phyloP scores from a whole-genome alignment of 2,797 vertebrate genomes.

The Fundulus diaphanus region DNA sequence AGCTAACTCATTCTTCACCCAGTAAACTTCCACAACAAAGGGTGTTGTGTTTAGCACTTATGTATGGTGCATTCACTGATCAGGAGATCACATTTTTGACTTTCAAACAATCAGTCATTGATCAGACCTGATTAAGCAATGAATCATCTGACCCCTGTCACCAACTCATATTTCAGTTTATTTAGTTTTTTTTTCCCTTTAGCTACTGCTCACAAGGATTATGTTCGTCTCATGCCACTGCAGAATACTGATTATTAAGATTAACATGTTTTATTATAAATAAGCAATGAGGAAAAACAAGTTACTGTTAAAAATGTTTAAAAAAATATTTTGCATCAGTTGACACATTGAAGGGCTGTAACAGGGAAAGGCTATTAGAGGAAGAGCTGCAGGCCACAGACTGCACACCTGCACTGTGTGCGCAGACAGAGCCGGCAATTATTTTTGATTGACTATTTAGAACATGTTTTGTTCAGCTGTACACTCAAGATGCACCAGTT shows the following conservation, averaged over 20 bases:
- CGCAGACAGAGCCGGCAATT: slow-evolving; percentile 10
- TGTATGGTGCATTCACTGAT: too few species aligned
- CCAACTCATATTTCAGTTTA: not conserved
- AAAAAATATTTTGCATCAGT: slow-evolving; percentile 13
- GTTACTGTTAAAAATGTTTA: not conserved
- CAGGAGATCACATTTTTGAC: too few species aligned
- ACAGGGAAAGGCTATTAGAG: not conserved
- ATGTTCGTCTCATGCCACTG: too few species aligned
- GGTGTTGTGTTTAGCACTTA: not conserved
- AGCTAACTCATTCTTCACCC: not conserved
- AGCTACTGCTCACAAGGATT: not conserved
- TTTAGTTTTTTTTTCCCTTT: not conserved
- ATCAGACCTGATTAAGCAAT: too few species aligned
- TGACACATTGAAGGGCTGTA: not conserved
- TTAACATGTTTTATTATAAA: slow-evolving; percentile 4
- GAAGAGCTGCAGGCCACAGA: slow-evolving; percentile 1
- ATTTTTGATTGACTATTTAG: slow-evolving; percentile 26
- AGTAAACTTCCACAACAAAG: not conserved
- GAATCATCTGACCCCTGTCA: too few species aligned
- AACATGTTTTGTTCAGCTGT: slow-evolving; percentile 13
- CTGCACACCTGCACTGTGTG: not conserved
- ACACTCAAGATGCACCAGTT: slow-evolving; percentile 8
- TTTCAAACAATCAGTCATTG: too few species aligned
- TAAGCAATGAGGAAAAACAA: slow-evolving; percentile 1
- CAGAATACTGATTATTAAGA: not conserved